Conservation (phyloP, 2,113 vertebrate genomes). For the Oceanites oceanicus region DNA sequence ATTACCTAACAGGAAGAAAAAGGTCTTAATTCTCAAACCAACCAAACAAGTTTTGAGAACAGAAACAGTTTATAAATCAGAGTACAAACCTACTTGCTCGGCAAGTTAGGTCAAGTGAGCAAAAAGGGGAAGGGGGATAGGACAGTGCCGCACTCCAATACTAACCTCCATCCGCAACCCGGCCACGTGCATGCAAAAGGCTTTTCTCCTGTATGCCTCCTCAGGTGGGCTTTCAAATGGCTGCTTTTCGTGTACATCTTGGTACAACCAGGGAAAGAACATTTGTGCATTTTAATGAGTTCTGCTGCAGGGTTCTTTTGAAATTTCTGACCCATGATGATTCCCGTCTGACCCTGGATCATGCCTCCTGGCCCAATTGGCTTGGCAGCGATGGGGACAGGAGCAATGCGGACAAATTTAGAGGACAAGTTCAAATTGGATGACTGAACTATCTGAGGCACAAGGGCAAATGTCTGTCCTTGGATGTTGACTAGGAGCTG, state of each 20-base stretch:
- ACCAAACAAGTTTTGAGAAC: background rate
- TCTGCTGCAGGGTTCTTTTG: constrained; percentile 89
- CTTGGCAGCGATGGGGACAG: constrained; percentile 92
- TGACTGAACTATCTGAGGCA: constrained; percentile 88
- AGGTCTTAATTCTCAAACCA: background rate
- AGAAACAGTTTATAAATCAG: background rate
- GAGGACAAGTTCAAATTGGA: constrained; percentile 82
- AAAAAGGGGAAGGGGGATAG: background rate
- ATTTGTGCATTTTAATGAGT: constrained; percentile 98
- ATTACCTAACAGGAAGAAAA: background rate
- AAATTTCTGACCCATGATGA: constrained; percentile 88
- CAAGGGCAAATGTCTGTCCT: constrained; percentile 92
- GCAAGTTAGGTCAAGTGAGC: background rate
- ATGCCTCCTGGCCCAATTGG: constrained; percentile 82
- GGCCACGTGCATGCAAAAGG: constrained; percentile 96
- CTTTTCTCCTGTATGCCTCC: constrained; percentile 94
- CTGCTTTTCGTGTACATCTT: constrained; percentile 99
- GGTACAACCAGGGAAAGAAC: constrained; percentile 90
- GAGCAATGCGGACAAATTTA: constrained; percentile 95
- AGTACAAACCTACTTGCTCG: background rate
- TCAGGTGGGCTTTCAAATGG: constrained; percentile 94
- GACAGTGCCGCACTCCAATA: background rate
- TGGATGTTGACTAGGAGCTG: constrained; percentile 93
- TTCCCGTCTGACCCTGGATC: constrained; percentile 74
- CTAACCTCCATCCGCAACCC: constrained; percentile 95